phyloP scores from a whole-genome alignment of 2,113 vertebrate genomes.

The Myotis lucifugus region DNA sequence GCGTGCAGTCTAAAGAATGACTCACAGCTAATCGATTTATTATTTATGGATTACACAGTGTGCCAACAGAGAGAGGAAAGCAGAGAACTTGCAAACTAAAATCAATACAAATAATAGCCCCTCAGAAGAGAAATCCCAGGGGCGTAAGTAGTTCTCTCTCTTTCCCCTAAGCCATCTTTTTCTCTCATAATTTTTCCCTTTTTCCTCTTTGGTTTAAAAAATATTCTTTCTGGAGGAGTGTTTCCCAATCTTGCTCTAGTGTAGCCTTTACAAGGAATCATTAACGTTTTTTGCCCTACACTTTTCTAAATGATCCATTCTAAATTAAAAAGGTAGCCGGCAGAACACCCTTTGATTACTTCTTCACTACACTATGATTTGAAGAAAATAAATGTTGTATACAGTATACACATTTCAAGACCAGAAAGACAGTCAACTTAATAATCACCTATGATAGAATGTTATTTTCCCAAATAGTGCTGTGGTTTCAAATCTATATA shows the following conservation, averaged over 20 bases:
- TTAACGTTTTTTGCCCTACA: constrained; percentile 36
- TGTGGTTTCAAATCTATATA: background rate
- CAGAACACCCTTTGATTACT: constrained; percentile 50
- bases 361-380: background rate
- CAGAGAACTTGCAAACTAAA: constrained; percentile 79
- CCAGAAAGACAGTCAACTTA: background rate
- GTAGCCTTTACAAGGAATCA: constrained; percentile 32
- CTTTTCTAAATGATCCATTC: constrained; percentile 60
- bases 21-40: constrained; percentile 74
- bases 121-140: constrained; percentile 77
- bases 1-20: constrained; percentile 70
- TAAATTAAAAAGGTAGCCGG: constrained; percentile 64
- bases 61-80: constrained; percentile 67
- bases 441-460: background rate
- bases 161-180: background rate
- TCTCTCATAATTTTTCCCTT: background rate
- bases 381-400: background rate
- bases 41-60: constrained; percentile 82
- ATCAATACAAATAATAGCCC: constrained; percentile 85
- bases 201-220: constrained; percentile 15
- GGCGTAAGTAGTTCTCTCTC: constrained; percentile 55
- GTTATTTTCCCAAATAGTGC: background rate
- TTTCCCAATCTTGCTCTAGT: constrained; percentile 73
- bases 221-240: constrained; percentile 59
- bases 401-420: background rate